A percentile compares a stretch with the other conserved stretches of the same genome.
phyloP scores from a whole-genome alignment of 2,797 vertebrate species.

The Acrossocheilus fasciatus region DNA sequence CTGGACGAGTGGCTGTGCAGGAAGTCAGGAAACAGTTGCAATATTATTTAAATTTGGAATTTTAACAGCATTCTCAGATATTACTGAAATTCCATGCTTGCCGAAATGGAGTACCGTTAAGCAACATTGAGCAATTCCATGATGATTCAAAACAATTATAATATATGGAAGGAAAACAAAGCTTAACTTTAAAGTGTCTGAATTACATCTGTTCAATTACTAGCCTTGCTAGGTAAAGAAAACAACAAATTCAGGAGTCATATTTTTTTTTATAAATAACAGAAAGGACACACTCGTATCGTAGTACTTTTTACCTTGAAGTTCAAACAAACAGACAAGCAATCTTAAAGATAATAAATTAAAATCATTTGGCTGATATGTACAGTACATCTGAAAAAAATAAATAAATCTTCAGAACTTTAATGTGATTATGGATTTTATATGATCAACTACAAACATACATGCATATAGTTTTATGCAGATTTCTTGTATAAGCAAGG shows the following conservation, averaged over 20 bases:
- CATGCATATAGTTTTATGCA: slow-evolving; percentile 68
- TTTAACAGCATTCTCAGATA: slow-evolving; percentile 6
- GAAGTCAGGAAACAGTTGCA: slow-evolving; percentile 27
- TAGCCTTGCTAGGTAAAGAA: slow-evolving; percentile 64
- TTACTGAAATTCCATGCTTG: background rate
- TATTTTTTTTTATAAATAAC: slow-evolving; percentile 43
- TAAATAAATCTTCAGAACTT: slow-evolving; percentile 80
- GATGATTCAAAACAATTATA: background rate
- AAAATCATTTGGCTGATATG: slow-evolving; percentile 66
- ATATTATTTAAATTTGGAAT: slow-evolving; percentile 38
- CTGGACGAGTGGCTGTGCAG: slow-evolving; percentile 26
- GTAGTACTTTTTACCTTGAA: slow-evolving; percentile 46
- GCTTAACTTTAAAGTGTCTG: background rate
- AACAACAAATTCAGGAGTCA: slow-evolving; percentile 60
- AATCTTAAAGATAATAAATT: slow-evolving; percentile 66
- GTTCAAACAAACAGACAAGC: slow-evolving; percentile 53
- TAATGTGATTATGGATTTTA: slow-evolving; percentile 76
- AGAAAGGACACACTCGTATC: slow-evolving; percentile 51
- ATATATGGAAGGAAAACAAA: background rate
- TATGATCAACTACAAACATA: slow-evolving; percentile 75
- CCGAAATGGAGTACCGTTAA: background rate
- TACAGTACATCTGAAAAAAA: slow-evolving; percentile 78
- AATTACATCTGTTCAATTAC: background rate
- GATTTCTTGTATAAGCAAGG: slow-evolving; percentile 66
- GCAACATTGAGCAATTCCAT: background rate